Evolutionary conservation across 2,113 vertebrate genomes (phyloP).

Genomic region (Pica pica): DNA sequence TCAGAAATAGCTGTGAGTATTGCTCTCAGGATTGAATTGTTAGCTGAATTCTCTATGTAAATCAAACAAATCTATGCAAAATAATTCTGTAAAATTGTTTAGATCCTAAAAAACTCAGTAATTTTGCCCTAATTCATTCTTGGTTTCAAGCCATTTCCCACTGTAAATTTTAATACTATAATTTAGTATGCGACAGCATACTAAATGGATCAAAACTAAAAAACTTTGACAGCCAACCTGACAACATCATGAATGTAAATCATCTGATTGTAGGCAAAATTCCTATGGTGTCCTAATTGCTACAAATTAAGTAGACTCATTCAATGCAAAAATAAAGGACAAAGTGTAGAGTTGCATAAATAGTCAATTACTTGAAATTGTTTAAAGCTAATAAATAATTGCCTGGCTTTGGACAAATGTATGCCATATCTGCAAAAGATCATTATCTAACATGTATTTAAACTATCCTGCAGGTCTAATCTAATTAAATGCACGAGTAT

Average conservation of each 20-base stretch:
- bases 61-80: background rate
- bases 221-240: background rate
- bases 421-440: background rate
- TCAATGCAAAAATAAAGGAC: background rate
- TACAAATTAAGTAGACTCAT: background rate
- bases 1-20: background rate
- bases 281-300: background rate
- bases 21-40: background rate
- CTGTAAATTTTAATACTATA: background rate
- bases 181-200: background rate
- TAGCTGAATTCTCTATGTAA: background rate
- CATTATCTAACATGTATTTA: background rate
- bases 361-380: background rate
- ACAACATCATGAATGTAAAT: background rate
- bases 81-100: background rate
- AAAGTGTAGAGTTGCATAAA: background rate
- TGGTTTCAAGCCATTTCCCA: background rate
- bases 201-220: background rate
- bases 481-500: background rate
- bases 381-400: background rate
- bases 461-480: background rate
- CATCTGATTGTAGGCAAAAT: background rate
- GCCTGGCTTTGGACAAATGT: background rate
- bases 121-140: background rate
- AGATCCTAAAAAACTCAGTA: background rate